These are phyloP conservation scores for Mormyrops attenuatus DNA, from an alignment of 2,797 vertebrate genomes.

Conservation along the genomic window DNA sequence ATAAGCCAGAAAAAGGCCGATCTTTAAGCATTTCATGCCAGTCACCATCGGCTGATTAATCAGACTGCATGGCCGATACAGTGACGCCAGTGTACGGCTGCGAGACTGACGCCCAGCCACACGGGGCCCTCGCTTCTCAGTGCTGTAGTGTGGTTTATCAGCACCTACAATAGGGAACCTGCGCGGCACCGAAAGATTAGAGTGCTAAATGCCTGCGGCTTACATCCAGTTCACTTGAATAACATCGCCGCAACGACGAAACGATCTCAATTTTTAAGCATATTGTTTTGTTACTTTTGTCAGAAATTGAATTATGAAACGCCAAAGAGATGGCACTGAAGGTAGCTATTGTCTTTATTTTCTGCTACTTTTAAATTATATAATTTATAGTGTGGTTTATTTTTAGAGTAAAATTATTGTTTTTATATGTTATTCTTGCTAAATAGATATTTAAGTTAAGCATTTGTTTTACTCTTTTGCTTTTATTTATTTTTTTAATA, in stretches of 20 bases:
- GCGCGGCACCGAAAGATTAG: background rate
- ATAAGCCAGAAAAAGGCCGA: background rate
- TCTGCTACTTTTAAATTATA: background rate
- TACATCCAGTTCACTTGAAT: background rate
- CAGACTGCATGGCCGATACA: too few relatives aligned
- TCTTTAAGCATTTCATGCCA: background rate
- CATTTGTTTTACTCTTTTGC: background rate
- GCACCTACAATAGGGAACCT: too few relatives aligned
- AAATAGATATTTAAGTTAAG: background rate
- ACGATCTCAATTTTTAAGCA: background rate
- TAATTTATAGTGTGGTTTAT: background rate
- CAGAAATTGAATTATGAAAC: background rate
- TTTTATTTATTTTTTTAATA: background rate
- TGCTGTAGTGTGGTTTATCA: too few relatives aligned
- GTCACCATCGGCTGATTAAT: too few relatives aligned
- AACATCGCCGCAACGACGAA: background rate
- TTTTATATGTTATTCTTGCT: background rate
- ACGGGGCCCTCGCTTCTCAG: too few relatives aligned
- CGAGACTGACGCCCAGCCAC: too few relatives aligned
- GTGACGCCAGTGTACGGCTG: too few relatives aligned
- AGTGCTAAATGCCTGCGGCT: background rate
- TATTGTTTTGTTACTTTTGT: background rate
- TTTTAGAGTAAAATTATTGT: background rate
- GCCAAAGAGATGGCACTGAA: background rate
- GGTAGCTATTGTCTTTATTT: background rate